A percentile compares a stretch with the other conserved stretches of the same genome.
These are phyloP conservation scores for Monoplex corrugatus DNA, from an alignment of 2,888 invertebrate genomes.

Conservation along the genomic window DNA sequence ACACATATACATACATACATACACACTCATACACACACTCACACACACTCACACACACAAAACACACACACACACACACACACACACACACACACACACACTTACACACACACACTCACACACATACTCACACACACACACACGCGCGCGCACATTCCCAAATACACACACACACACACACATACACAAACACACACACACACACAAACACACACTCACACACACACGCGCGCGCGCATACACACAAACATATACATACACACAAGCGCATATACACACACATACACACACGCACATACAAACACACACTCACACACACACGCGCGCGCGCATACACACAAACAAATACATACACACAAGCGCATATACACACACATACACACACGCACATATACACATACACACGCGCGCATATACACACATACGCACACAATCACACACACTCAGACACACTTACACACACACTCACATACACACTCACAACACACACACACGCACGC, in stretches of 20 bases:
- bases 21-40: background rate
- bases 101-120: background rate
- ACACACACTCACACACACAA: background rate
- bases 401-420: background rate
- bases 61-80: background rate
- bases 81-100: slow-evolving; percentile 17
- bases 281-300: background rate
- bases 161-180: background rate
- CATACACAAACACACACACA: background rate
- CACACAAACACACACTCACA: background rate
- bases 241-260: background rate
- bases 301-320: background rate
- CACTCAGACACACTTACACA: background rate
- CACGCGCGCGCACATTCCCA: background rate
- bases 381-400: background rate
- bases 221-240: background rate
- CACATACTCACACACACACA: background rate
- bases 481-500: background rate
- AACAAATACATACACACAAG: background rate
- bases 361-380: background rate
- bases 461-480: background rate
- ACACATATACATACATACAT: background rate
- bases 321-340: no score
- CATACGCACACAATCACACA: slow-evolving; percentile 1
- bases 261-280: background rate